A percentile compares a stretch with the other conserved stretches of the same genome.
Evolutionary conservation across 2,797 vertebrate species (phyloP).

Genomic region (Sebastes trivittatus): DNA sequence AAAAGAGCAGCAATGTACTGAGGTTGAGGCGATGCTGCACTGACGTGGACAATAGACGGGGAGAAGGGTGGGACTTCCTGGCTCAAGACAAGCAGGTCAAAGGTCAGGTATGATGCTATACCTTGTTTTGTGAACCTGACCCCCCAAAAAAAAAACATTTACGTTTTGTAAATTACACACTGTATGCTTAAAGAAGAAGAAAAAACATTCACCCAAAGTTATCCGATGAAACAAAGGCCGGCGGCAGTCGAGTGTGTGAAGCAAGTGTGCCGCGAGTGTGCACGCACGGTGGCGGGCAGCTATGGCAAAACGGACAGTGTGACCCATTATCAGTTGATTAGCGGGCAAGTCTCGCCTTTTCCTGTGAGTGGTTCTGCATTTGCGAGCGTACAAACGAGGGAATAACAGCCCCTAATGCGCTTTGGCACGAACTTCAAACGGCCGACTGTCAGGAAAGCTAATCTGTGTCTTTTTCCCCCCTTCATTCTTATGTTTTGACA

Average conservation of each 20-base stretch:
- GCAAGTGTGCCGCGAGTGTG: slow-evolving; percentile 81
- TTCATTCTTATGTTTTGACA: slow-evolving; percentile 88
- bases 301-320: slow-evolving; percentile 66
- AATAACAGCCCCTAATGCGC: slow-evolving; percentile 83
- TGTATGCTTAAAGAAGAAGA: neutral
- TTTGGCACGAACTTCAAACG: slow-evolving; percentile 86
- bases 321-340: slow-evolving; percentile 87
- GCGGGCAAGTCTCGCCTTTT: slow-evolving; percentile 85
- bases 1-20: slow-evolving; percentile 26
- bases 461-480: slow-evolving; percentile 76
- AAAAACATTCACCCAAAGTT: neutral
- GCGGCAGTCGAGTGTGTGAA: slow-evolving; percentile 68
- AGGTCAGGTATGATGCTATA: slow-evolving; percentile 73
- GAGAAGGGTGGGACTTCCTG: slow-evolving; percentile 85
- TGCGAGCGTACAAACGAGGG: slow-evolving; percentile 69
- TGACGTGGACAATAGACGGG: slow-evolving; percentile 77
- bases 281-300: slow-evolving; percentile 68
- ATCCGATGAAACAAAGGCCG: slow-evolving; percentile 22
- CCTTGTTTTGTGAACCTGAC: slow-evolving; percentile 40
- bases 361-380: slow-evolving; percentile 78
- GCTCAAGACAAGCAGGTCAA: slow-evolving; percentile 78
- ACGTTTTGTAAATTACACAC: neutral
- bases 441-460: slow-evolving; percentile 82
- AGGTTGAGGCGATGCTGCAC: slow-evolving; percentile 64
- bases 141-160: neutral